Evolutionary conservation across 1,140 invertebrate species (phyloP), one percentile per base, ranked within the genome.

Genomic region (Geopemphigus sp.): DNA sequence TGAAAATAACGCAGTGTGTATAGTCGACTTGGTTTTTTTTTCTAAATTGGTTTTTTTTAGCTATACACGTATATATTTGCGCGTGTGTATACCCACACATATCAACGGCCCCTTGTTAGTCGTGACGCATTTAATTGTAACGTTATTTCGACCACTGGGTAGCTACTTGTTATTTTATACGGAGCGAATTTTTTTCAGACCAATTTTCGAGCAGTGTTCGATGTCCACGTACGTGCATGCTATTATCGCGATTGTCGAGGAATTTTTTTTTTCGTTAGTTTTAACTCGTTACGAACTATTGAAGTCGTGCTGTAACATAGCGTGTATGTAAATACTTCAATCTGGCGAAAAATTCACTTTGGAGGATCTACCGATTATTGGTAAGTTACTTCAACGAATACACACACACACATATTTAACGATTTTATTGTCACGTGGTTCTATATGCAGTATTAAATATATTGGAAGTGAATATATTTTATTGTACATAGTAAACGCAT

Each of bases 31-130:
- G 32, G 19, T 64, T 22, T 66, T 64, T 39, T 66, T 66, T 19
- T 19, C 26, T n/a, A 29, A 66, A 66, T 39, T 39, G 32, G 32
- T 39, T 32, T 11, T 66, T 66, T 66, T 66, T 66, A 66, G n/a
- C 39, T 66, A n/a, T 29, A 66, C 14, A 22, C 1, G 39, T 64
- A 64, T 14, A 53, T n/a, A n/a, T n/a, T n/a, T 14, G 19, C 19
- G 6, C 53, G 12, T 2, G 53, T 4, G 19, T 54, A 54, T 19
- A n/a, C 63, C 63, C 63, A 22, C 63, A 39, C 32, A 39, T 39
- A 39, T 66, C 63, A 66, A 39, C 63, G 26, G 63, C 29, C 63
- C 32, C 63, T 8, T n/a, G n/a, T n/a, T n/a, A n/a, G n/a, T 66
- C 39, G n/a, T 45, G 12, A 39, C 53, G 53, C 17, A 54, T 6